These are phyloP conservation scores for Heliornis fulica DNA, from an alignment of 2,113 vertebrate genomes.

Conservation along the genomic window DNA sequence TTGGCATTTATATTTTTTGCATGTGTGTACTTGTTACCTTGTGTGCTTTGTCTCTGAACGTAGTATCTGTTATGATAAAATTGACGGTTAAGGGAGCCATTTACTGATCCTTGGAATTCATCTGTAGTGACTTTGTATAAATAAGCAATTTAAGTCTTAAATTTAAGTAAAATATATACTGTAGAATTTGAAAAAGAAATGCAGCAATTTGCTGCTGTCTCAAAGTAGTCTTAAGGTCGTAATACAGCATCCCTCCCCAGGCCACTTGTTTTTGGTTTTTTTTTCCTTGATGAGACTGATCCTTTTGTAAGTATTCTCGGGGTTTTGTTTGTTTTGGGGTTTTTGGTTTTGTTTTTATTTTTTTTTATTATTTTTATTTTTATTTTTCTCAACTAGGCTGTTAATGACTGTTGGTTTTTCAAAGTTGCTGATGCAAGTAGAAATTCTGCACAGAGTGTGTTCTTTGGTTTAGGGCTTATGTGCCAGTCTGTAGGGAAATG, in stretches of 20 bases:
- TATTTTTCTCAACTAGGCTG: not conserved
- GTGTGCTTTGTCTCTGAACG: not conserved
- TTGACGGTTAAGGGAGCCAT: not conserved
- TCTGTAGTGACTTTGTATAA: not conserved
- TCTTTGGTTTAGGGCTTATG: not conserved
- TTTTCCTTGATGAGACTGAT: not conserved
- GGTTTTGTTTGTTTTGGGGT: too few species aligned
- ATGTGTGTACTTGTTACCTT: fast-evolving
- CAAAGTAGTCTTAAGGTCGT: not conserved
- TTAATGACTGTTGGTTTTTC: not conserved
- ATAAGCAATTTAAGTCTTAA: not conserved
- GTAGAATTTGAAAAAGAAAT: not conserved
- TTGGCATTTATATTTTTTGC: not conserved
- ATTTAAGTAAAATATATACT: not conserved
- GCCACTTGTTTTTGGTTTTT: not conserved
- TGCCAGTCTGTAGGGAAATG: not conserved
- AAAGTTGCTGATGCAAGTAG: not conserved
- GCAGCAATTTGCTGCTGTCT: not conserved
- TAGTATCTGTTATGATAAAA: not conserved
- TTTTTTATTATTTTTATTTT: not conserved
- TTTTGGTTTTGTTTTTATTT: too few species aligned
- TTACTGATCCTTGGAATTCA: not conserved
- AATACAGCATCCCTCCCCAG: not conserved
- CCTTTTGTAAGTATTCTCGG: conserved; percentile 49
- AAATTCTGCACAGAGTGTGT: not conserved